These are phyloP conservation scores for Macropis europaea DNA, from an alignment of 2,888 invertebrate species.

Conservation along the genomic window DNA sequence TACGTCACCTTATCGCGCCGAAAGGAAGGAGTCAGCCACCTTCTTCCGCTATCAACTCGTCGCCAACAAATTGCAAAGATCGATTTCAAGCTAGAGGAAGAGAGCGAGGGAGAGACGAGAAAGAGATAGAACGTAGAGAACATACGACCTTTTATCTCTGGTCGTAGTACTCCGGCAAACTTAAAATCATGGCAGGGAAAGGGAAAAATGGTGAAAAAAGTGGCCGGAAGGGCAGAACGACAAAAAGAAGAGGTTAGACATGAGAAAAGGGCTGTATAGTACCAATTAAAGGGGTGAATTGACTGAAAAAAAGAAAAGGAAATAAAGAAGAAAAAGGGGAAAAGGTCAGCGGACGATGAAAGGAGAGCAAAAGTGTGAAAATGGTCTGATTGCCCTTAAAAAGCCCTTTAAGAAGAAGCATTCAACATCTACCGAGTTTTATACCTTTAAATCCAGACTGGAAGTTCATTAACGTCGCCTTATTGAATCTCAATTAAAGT, in stretches of 20 bases:
- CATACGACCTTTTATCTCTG: slow-evolving; percentile 19
- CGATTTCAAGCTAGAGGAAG: slow-evolving; percentile 5
- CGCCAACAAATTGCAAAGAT: slow-evolving; percentile 25
- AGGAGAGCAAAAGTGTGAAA: slow-evolving; percentile 1
- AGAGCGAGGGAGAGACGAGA: no score
- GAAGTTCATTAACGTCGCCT: slow-evolving; percentile 47
- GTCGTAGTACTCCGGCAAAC: slow-evolving; percentile 2
- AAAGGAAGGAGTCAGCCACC: slow-evolving; percentile 1
- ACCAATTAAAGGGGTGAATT: background rate
- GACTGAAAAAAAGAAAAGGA: background rate
- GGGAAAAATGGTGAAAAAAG: background rate
- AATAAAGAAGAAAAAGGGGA: background rate
- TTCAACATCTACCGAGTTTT: slow-evolving; percentile 38
- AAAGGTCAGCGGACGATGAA: background rate
- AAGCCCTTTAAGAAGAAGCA: no score
- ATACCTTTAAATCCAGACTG: slow-evolving; percentile 46
- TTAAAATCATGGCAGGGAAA: background rate
- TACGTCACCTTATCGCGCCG: slow-evolving; percentile 16
- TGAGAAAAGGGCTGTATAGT: background rate
- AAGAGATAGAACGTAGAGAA: no score
- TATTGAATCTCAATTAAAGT: no score
- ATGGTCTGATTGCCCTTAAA: background rate
- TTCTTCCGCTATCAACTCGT: background rate
- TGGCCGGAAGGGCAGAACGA: background rate
- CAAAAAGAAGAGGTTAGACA: background rate